A percentile compares a stretch with the other conserved stretches of the same genome.
These are phyloP conservation scores for Cardiocondyla obscurior DNA, from an alignment of 1,140 invertebrate genomes.

Conservation along the genomic window DNA sequence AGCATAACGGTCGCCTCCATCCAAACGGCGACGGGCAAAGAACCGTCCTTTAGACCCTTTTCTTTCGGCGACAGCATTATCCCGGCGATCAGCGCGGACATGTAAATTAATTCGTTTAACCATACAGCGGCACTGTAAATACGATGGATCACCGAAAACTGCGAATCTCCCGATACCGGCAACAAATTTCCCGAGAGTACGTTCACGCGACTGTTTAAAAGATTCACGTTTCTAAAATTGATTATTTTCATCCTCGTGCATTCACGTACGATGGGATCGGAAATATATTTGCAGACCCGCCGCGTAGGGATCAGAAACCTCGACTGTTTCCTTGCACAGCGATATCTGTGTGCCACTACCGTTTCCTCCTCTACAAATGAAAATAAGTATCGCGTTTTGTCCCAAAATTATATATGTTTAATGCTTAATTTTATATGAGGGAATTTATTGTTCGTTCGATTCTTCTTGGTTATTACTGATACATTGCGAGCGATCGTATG, in stretches of 20 bases:
- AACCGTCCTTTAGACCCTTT: slow-evolving; percentile 44
- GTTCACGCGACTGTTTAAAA: slow-evolving; percentile 57
- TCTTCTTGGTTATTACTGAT: not conserved
- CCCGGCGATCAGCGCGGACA: not conserved
- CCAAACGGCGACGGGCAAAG: not conserved
- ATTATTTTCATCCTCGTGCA: slow-evolving; percentile 13
- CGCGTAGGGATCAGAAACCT: not conserved
- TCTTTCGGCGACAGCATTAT: slow-evolving; percentile 13
- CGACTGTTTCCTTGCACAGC: not conserved
- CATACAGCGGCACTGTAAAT: not conserved
- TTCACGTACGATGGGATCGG: not conserved
- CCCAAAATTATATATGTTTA: not conserved
- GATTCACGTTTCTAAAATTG: slow-evolving; percentile 64
- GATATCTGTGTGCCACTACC: not conserved
- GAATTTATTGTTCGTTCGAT: not conserved
- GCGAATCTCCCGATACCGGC: slow-evolving; percentile 15
- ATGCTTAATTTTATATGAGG: not conserved
- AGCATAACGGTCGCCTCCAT: slow-evolving; percentile 38
- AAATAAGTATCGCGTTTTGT: not conserved
- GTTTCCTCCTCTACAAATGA: not conserved
- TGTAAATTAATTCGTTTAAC: slow-evolving; percentile 21
- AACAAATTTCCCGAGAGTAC: slow-evolving; percentile 60
- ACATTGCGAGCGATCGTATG: not conserved
- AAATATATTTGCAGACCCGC: not conserved
- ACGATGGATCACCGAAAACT: not conserved